Conservation (phyloP, 2,113 vertebrate species). For the Microcebus ravelobensis region DNA sequence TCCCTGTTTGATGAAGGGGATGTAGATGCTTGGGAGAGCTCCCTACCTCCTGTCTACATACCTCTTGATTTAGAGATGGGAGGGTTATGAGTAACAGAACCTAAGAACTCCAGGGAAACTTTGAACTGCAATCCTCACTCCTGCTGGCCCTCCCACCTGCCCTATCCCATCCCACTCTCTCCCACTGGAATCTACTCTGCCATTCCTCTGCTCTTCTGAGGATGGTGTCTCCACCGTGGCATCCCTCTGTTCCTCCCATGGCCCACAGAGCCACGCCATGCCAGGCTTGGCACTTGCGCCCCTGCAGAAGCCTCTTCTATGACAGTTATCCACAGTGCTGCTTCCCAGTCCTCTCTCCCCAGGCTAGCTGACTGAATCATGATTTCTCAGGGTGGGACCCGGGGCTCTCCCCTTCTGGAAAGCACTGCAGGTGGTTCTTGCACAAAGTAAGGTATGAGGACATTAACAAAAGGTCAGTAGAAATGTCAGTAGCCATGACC, state of each 20-base stretch:
- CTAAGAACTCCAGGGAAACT: not conserved
- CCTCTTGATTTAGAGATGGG: not conserved
- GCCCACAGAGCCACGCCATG: not conserved
- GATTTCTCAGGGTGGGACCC: not conserved
- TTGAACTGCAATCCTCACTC: not conserved
- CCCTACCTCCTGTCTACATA: not conserved
- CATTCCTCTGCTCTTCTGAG: not conserved
- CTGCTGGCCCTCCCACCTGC: not conserved
- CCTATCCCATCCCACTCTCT: fast-evolving
- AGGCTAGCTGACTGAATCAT: too few relatives aligned
- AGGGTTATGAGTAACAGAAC: not conserved
- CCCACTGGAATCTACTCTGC: not conserved
- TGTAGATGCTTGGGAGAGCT: not conserved
- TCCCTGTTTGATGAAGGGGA: not conserved
- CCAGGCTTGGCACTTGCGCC: too few relatives aligned
- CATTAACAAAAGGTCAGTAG: not conserved
- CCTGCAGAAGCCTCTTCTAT: fast-evolving
- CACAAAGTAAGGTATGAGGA: not conserved
- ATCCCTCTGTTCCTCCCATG: not conserved
- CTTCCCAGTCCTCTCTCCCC: not conserved
- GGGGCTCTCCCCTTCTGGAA: not conserved
- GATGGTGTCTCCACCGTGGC: fast-evolving
- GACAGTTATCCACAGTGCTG: not conserved
- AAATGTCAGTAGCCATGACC: not conserved
- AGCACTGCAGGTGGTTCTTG: not conserved